A percentile compares a stretch with the other conserved stretches of the same genome.
Evolutionary conservation across 2,797 vertebrate species (phyloP).

Genomic region (Xenops minutus): DNA sequence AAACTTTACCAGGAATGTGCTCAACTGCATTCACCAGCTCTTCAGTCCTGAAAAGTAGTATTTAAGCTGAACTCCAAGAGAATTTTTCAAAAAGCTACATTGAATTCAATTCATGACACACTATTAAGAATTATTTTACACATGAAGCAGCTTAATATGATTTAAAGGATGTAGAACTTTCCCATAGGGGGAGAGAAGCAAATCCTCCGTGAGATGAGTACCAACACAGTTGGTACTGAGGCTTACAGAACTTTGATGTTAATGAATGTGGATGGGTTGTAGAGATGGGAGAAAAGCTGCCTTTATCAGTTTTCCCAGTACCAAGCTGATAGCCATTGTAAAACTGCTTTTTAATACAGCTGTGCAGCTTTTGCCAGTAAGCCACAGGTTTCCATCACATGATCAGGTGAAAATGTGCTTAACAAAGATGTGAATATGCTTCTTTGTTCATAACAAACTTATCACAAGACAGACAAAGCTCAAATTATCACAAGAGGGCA

Average conservation of each 20-base stretch:
- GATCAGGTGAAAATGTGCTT: slow-evolving; percentile 61
- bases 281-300: slow-evolving; percentile 57
- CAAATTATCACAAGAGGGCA: slow-evolving; percentile 54
- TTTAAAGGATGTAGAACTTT: slow-evolving; percentile 72
- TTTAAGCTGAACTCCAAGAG: slow-evolving; percentile 62
- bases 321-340: slow-evolving; percentile 64
- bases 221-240: slow-evolving; percentile 57
- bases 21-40: slow-evolving; percentile 23
- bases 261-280: slow-evolving; percentile 64
- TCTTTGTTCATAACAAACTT: slow-evolving; percentile 48
- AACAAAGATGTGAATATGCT: slow-evolving; percentile 36
- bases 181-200: slow-evolving; percentile 67
- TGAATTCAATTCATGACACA: slow-evolving; percentile 59
- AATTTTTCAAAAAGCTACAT: slow-evolving; percentile 62
- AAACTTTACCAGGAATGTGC: slow-evolving; percentile 50
- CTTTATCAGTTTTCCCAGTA: slow-evolving; percentile 64
- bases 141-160: slow-evolving; percentile 75
- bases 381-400: slow-evolving; percentile 28
- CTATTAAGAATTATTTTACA: slow-evolving; percentile 70
- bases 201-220: slow-evolving; percentile 72
- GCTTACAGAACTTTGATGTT: slow-evolving; percentile 72
- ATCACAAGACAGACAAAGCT: slow-evolving; percentile 56
- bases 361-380: slow-evolving; percentile 55
- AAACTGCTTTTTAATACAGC: slow-evolving; percentile 60
- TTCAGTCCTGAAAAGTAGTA: slow-evolving; percentile 37